phyloP scores from a whole-genome alignment of 2,888 invertebrate genomes.

The Leuctra nigra region DNA sequence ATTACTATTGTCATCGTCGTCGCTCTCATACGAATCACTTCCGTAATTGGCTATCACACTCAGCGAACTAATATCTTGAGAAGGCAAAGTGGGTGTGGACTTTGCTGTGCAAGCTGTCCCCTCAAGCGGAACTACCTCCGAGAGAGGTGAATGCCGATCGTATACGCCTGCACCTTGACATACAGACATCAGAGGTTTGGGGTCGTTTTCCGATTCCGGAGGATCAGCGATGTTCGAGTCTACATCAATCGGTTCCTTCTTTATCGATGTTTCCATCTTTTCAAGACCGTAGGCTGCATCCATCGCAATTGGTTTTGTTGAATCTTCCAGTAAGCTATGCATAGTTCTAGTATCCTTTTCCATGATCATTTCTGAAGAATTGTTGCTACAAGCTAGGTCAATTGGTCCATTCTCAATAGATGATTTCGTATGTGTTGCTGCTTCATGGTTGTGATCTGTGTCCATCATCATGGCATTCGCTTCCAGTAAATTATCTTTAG shows the following conservation, averaged over 20 bases:
- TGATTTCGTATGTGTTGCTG: no score
- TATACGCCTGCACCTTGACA: background rate
- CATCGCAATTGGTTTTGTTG: no score
- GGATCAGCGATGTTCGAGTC: no score
- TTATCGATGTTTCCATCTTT: no score
- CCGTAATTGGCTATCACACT: slow-evolving; percentile 9
- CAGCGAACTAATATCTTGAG: background rate
- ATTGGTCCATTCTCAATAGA: background rate
- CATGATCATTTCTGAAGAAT: background rate
- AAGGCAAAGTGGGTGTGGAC: background rate
- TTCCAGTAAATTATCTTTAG: no score
- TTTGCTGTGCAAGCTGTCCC: background rate
- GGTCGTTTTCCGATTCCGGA: no score
- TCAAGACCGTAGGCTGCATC: no score
- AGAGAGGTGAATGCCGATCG: background rate
- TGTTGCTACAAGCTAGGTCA: background rate
- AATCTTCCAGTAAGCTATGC: background rate
- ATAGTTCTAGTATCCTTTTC: background rate
- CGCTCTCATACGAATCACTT: slow-evolving; percentile 6
- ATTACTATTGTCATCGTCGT: background rate
- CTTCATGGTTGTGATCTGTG: no score
- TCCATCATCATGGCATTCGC: no score
- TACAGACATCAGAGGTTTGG: no score
- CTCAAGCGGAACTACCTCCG: background rate
- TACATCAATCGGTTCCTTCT: no score